Base-by-base conservation (phyloP, 2,888 invertebrate genomes). In the Sarcophaga variegata region DNA sequence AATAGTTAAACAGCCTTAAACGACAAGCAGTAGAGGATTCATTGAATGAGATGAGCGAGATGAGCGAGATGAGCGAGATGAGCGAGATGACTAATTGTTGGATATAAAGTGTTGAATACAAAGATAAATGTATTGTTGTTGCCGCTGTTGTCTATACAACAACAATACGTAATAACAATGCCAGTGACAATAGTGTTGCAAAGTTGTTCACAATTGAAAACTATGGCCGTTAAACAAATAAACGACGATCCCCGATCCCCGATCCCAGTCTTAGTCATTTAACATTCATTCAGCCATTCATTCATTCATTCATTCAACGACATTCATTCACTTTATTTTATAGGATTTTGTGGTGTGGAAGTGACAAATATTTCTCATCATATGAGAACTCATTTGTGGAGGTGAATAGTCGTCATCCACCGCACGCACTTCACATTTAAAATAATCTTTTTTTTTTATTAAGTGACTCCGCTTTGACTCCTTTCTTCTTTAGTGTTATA, bases 41-140 rank as follows among this genome's bases (percentile, higher is more conserved):
- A 49, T 3, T 49, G 11, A 66, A 12, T 27, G 64, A 37, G 69
- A 78, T 64, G 63, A 77, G 14, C 54, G 14, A 37, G 74, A 78
- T 64, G 63, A 77, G 14, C 54, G 14, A 77, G 60, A 81, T 87
- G 85, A 85, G 14, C 54, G 14, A 37, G 74, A 78, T 64, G 63
- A 77, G 14, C 54, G 14, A 77, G 60, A 81, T 87, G 85, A 85
- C 69, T 85, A 85, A 87, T 87, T 85, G 76, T 75, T 37, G 66
- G 70, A 8, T 69, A 83, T 77, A 81, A 79, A 81, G 75, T 87
- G 87, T 85, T 81, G 81, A 84, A 87, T 87, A 37, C 79, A 22
- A 85, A 85, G 87, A 87, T 87, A 87, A 87, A 87, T 87, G 78
- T 54, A 79, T 62, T 74, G 54, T 66, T 63, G 63, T 78, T 77